Conservation (phyloP, 2,113 vertebrate species). For the Thermophis baileyi region DNA sequence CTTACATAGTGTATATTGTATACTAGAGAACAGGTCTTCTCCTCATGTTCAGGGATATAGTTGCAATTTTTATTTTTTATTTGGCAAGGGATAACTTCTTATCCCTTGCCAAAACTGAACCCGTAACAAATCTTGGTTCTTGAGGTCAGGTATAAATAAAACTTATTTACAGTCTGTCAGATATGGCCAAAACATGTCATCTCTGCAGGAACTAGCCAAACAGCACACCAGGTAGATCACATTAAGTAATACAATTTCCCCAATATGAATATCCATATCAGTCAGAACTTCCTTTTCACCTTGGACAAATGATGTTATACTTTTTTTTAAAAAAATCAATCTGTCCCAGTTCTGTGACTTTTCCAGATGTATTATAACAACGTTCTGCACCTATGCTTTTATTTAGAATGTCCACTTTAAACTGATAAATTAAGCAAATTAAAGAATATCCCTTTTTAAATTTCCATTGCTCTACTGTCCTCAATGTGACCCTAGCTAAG, state of each 20-base stretch:
- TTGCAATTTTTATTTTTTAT: neutral
- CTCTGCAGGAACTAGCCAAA: neutral
- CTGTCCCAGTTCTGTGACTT: neutral
- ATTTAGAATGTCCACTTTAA: neutral
- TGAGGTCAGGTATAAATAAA: neutral
- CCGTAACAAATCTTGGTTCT: neutral
- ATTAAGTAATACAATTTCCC: neutral
- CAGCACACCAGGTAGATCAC: neutral
- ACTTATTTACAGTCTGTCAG: neutral
- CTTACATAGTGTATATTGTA: neutral
- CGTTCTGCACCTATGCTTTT: neutral
- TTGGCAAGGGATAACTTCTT: neutral
- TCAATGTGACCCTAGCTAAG: neutral
- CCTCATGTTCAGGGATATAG: neutral
- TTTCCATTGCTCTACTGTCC: neutral
- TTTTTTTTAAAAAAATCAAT: neutral
- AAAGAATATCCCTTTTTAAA: neutral
- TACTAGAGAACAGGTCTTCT: neutral
- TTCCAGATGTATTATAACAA: neutral
- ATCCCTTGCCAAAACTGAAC: neutral
- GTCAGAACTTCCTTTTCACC: neutral
- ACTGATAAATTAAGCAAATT: neutral
- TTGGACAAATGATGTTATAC: neutral
- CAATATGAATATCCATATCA: neutral
- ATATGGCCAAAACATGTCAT: neutral